Evolutionary conservation across 2,797 vertebrate species (phyloP), one percentile per base, ranked within the genome.

Genomic region (Gastrophryne carolinensis): DNA sequence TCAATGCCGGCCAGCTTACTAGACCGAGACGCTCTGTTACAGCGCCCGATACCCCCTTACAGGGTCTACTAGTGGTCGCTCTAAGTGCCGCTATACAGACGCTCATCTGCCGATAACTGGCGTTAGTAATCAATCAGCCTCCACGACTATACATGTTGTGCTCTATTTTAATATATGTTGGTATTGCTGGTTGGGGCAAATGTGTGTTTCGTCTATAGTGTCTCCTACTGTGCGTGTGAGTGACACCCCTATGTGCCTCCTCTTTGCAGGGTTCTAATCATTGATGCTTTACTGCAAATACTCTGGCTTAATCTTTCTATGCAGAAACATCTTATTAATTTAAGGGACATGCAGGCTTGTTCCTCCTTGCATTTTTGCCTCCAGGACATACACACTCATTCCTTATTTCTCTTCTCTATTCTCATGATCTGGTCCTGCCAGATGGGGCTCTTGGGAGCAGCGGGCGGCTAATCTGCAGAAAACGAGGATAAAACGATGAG

Each of bases 401-500:
- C 39, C 13, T 44, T 65, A 29, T 63, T 71, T 15, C 34, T 9
- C 35, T n/a, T 50, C 50, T 41, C 26, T 57, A 26, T 17, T 72
- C 61, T 72, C 61, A 37, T 72, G 67, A 66, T 65, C 30, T 66
- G 41, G 75, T 77, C 68, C 52, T 78, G 61, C 68, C 75, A 78
- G 68, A 78, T 78, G 75, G 75, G 61, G 12, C 68, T 72, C 68
- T 44, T 65, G 67, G 75, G 75, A 78, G 49, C 68, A 66, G 61
- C 61, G 53, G 75, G 67, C 29, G 61, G 75, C 68, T 78, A 78
- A 78, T 78, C 67, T 78, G 41, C 35, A 71, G 53, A 44, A 78
- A 78, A 72, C 75, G 61, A 78, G 66, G 68, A 78, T 68, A 78
- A 78, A 78, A 66, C 37, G 61, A 66, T 60, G 75, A 78, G 67